Evolutionary conservation across 1,140 invertebrate species (phyloP), one percentile per base, ranked within the genome.

Genomic region (Bicyclus anynana): DNA sequence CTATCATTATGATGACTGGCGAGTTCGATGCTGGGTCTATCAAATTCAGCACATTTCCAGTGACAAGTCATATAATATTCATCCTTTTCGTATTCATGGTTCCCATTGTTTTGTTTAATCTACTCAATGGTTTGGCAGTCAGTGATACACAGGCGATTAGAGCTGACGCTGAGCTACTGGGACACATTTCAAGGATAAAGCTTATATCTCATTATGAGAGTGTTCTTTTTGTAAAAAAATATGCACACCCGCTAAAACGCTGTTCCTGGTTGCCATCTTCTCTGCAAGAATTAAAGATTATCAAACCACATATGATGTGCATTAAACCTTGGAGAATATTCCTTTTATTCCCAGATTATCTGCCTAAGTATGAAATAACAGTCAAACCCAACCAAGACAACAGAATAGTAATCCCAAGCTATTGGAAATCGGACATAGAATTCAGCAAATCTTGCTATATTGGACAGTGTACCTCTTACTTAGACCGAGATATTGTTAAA

Each of bases 1-100:
- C 94, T 0, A 92, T 95, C 13, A 93, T 95, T 1, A 96, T 96
- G 95, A 88, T 96, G 17, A 95, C 94, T 0, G 95, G 95, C 7
- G 95, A 96, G 80, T 94, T 95, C 65, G 94, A 96, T 63, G 94
- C 94, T 0, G 87, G 91, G 4, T 91, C 91, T 13, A 93, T 96
- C n/a, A 92, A 94, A 21, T 95, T 96, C 65, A 83, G 91, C 14
- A 84, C 87, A n/a, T 90, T 91, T 72, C 92, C 93, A 5, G 69
- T 92, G 5, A 91, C 91, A 18, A 94, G 94, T 68, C 93, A 93
- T 61, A 59, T 94, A 0, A 91, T 96, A 18, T 95, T 96, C 72
- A 87, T 94, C 7, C 78, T 94, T 0, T 96, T 96, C 60, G 92
- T 96, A 3, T 94, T 96, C 65, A 91, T 95, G 59, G 93, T 96